Evolutionary conservation across 37 sponge, comb jelly and placozoan species (phyloP).

Genomic region (Cliona cf. orientalis): DNA sequence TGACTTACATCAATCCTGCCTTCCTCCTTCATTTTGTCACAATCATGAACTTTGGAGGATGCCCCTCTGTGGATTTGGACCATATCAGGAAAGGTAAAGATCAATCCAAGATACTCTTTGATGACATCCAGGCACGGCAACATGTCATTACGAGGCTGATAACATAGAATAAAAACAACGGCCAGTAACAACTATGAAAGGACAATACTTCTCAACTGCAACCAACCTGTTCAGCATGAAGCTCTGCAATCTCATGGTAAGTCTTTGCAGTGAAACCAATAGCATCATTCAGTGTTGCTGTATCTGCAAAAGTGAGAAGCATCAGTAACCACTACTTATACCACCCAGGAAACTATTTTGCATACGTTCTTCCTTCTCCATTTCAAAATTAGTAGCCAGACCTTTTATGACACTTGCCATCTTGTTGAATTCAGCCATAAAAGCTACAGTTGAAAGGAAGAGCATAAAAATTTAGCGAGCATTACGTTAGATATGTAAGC

Average conservation of each 20-base stretch:
- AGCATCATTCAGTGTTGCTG: conserved; percentile 55
- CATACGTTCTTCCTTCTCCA: conserved; percentile 75
- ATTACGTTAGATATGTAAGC: not conserved
- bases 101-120: conserved; percentile 93
- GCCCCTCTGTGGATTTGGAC: conserved; percentile 68
- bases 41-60: conserved; percentile 69
- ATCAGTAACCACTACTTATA: not conserved
- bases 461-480: not conserved
- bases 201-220: not conserved
- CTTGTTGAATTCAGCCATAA: conserved; percentile 73
- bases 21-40: conserved; percentile 84
- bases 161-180: not conserved
- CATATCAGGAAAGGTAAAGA: conserved; percentile 83
- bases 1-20: conserved; percentile 74
- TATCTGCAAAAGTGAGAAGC: conserved; percentile 46
- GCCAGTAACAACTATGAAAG: not conserved
- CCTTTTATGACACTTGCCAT: conserved; percentile 66
- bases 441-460: conserved; percentile 34
- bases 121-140: conserved; percentile 80
- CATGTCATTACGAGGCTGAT: conserved; percentile 89
- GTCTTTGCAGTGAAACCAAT: conserved; percentile 56
- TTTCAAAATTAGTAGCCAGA: conserved; percentile 51
- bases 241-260: conserved; percentile 52
- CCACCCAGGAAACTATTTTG: not conserved
- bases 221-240: conserved; percentile 75